phyloP scores from a whole-genome alignment of 1,140 invertebrate genomes.

The Drosophila paulistorum region DNA sequence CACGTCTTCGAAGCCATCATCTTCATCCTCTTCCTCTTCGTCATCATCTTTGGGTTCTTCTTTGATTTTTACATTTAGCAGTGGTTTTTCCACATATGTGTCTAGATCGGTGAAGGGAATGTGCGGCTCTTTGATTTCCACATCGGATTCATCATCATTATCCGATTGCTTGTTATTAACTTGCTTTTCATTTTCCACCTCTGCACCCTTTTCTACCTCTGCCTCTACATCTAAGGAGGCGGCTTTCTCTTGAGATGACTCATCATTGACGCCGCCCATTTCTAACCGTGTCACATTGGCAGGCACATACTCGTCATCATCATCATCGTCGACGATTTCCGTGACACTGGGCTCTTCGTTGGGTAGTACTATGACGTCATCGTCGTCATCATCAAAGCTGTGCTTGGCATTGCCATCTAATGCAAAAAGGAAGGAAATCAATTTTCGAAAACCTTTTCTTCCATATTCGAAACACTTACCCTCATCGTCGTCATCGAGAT shows the following conservation, averaged over 20 bases:
- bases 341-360: constrained; percentile 81
- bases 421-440: neutral
- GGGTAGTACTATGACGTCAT: constrained; percentile 82
- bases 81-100: constrained; percentile 82
- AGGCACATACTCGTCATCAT: constrained; percentile 81
- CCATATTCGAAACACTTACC: constrained; percentile 8
- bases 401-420: neutral
- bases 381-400: constrained; percentile 72
- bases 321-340: constrained; percentile 82
- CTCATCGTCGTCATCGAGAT: constrained; percentile 56
- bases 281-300: constrained; percentile 55
- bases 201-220: no score
- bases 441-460: neutral
- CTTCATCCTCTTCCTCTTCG: constrained; percentile 83
- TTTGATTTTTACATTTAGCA: constrained; percentile 81
- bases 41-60: constrained; percentile 76
- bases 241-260: constrained; percentile 32
- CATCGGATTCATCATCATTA: constrained; percentile 79
- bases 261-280: constrained; percentile 46
- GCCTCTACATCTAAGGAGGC: constrained; percentile 16
- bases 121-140: constrained; percentile 81
- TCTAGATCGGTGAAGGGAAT: constrained; percentile 84
- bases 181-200: constrained; percentile 26
- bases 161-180: constrained; percentile 63
- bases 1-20: constrained; percentile 85